Evolutionary conservation across 2,797 vertebrate genomes (phyloP).

Genomic region (Propithecus perrieri): DNA sequence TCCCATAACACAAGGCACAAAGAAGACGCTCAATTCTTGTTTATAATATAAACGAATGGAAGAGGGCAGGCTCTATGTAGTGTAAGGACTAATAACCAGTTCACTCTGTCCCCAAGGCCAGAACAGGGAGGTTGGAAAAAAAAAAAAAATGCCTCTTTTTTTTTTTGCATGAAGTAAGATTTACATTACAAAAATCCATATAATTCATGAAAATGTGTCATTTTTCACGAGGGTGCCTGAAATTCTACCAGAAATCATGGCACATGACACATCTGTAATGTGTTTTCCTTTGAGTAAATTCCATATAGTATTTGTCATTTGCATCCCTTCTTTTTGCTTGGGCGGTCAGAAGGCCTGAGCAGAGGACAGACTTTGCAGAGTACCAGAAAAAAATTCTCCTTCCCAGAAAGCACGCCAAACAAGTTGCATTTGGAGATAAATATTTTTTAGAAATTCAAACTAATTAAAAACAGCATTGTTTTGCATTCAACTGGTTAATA

Average conservation of each 20-base stretch:
- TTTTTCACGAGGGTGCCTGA: not conserved
- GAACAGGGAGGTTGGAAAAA: not conserved
- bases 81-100: too few relatives aligned
- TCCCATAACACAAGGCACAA: not conserved
- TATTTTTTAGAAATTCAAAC: not conserved
- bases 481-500: conserved; percentile 52
- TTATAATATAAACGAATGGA: not conserved
- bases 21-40: not conserved
- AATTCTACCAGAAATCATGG: not conserved
- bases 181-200: not conserved
- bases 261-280: not conserved
- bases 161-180: not conserved
- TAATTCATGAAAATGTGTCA: not conserved
- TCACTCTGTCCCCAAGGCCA: not conserved
- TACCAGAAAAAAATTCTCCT: not conserved
- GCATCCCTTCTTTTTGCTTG: not conserved
- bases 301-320: not conserved
- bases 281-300: not conserved
- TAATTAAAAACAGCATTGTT: not conserved
- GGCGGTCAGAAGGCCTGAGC: not conserved
- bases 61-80: not conserved
- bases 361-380: not conserved
- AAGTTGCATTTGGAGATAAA: not conserved
- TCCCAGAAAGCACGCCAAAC: not conserved
- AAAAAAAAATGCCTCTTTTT: not conserved